A percentile compares a stretch with the other conserved stretches of the same genome.
Evolutionary conservation across 2,113 vertebrate genomes (phyloP).

Genomic region (Aphelocoma coerulescens): DNA sequence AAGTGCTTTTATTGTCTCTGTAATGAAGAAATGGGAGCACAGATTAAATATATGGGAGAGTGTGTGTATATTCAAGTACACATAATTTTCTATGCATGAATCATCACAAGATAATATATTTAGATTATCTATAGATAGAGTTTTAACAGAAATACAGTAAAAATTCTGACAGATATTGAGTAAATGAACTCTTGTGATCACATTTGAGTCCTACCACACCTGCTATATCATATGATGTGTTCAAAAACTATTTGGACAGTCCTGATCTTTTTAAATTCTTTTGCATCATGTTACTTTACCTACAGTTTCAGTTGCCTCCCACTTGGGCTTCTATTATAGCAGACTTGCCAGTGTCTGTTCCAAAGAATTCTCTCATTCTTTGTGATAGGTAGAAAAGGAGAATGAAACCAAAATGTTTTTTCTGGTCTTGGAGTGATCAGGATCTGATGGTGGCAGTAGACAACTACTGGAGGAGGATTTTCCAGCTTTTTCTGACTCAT

Average conservation of each 20-base stretch:
- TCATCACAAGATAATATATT: background rate
- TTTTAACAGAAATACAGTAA: background rate
- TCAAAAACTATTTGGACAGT: background rate
- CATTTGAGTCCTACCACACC: background rate
- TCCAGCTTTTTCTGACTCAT: background rate
- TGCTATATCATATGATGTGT: background rate
- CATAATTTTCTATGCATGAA: background rate
- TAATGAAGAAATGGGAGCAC: background rate
- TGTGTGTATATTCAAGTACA: background rate
- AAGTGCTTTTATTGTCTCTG: background rate
- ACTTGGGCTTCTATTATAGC: background rate
- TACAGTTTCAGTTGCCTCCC: background rate
- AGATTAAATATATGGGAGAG: background rate
- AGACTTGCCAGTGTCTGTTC: background rate
- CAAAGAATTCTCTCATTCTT: background rate
- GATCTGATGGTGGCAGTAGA: background rate
- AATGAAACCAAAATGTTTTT: background rate
- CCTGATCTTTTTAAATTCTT: background rate
- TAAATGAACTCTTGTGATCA: background rate
- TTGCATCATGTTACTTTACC: background rate
- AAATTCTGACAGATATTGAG: background rate
- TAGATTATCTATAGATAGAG: background rate
- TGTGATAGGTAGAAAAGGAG: background rate
- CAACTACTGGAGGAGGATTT: background rate
- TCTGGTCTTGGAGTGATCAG: background rate